Conservation (phyloP, 2,888 invertebrate genomes). For the Parelbella ahira region DNA sequence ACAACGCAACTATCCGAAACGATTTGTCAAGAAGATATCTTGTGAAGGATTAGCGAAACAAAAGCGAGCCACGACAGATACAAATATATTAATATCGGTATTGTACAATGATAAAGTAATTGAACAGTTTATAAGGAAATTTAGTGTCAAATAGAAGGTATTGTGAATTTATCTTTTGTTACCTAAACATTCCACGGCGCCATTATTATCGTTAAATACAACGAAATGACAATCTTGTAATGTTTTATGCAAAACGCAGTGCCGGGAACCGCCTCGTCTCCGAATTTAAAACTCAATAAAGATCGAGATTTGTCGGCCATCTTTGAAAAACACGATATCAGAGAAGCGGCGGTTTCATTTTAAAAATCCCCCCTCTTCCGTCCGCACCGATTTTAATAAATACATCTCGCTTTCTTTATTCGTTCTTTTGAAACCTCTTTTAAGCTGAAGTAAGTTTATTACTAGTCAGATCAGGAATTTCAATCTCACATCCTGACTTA, state of each 20-base stretch:
- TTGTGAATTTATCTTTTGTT: not conserved
- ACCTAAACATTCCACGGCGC: not conserved
- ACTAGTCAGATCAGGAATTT: constrained; percentile 78
- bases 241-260: constrained; percentile 37
- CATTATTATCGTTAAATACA: not conserved
- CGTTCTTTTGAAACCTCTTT: constrained; percentile 70
- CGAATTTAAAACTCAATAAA: constrained; percentile 62
- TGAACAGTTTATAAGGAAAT: no score
- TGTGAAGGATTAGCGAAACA: constrained; percentile 1
- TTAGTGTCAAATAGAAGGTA: no score
- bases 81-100: not conserved
- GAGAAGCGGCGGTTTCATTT: constrained; percentile 53
- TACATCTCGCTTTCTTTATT: constrained; percentile 66
- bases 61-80: not conserved
- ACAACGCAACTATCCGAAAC: constrained; percentile 10
- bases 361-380: constrained; percentile 58
- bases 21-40: constrained; percentile 12
- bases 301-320: constrained; percentile 57
- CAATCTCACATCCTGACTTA: constrained; percentile 75
- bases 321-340: constrained; percentile 43
- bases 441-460: constrained; percentile 72
- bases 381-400: constrained; percentile 63
- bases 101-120: no score
- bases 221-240: constrained; percentile 12
- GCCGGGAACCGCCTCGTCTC: constrained; percentile 31